Conservation (phyloP, 2,797 vertebrate species). For the Momotus momota region DNA sequence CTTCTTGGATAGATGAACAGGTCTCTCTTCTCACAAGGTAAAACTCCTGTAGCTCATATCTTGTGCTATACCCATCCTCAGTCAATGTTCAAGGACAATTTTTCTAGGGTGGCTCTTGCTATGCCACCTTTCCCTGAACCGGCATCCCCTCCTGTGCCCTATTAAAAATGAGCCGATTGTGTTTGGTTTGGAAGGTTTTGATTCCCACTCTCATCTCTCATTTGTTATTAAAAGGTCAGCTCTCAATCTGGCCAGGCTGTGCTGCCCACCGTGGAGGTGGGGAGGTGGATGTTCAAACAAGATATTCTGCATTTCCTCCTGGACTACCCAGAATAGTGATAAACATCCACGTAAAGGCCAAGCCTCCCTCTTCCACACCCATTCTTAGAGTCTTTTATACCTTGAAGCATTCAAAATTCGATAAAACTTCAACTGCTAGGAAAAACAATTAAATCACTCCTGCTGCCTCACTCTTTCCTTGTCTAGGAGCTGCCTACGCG, state of each 20-base stretch:
- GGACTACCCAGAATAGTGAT: neutral
- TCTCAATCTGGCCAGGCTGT: neutral
- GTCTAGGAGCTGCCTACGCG: neutral
- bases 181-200: neutral
- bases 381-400: neutral
- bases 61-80: fast-evolving
- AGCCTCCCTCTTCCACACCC: neutral
- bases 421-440: neutral
- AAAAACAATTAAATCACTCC: neutral
- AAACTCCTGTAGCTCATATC: neutral
- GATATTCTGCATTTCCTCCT: neutral
- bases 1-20: neutral
- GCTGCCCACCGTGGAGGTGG: fast-evolving
- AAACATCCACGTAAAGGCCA: fast-evolving
- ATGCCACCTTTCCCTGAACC: neutral
- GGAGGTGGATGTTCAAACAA: neutral
- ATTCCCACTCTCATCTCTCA: neutral
- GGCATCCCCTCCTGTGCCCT: neutral
- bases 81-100: neutral
- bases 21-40: neutral
- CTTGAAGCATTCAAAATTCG: neutral
- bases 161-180: neutral
- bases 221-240: neutral
- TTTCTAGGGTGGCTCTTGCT: neutral
- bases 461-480: neutral